Base-by-base conservation (phyloP, 2,888 invertebrate species). In the Laspeyria flexula region DNA sequence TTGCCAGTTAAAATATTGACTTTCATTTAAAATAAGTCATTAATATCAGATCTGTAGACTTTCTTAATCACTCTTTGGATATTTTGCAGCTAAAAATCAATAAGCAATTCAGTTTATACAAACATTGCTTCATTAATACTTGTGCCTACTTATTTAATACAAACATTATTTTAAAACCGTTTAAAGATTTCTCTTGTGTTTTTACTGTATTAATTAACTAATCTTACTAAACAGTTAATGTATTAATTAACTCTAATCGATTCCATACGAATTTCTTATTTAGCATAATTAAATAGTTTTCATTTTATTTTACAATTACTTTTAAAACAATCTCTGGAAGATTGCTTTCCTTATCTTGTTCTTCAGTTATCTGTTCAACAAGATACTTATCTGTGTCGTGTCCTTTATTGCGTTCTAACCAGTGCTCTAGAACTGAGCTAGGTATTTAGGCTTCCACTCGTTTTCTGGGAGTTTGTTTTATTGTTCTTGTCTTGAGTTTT, bases 211-310 rank as follows among this genome's bases (percentile, higher is more conserved):
- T 23, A 61, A 55, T 52, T 12, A 23, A 51, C 39, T 47, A 48
- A 34, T 49, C 38, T 29, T 33, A 41, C 15, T 55, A 55, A 45
- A 56, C 27, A 52, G 37, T 52, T 50, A 52, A 58, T 42, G 55
- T 31, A 21, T 23, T 58, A 48, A 56, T 60, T 60, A 52, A 52
- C 48, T 39, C 34, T 53, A 57, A 55, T 56, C 52, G 43, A 43
- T 61, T 60, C 48, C 33, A 64, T 64, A 64, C 48, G 49, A 67
- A 67, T 67, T 52, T 54, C 56, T 51, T 48, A 38, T 47, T 67
- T 61, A 59, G 42, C 50, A 52, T 67, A 67, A 67, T 60, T 54
- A 51, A 7, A 15, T 33, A 55, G 33, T 31, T 42, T 18, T 43
- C 45, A 49, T 64, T 60, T 60, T 55, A 54, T 45, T 40, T 45